phyloP scores from a whole-genome alignment of 2,113 vertebrate genomes.

The Neomonachus schauinslandi region DNA sequence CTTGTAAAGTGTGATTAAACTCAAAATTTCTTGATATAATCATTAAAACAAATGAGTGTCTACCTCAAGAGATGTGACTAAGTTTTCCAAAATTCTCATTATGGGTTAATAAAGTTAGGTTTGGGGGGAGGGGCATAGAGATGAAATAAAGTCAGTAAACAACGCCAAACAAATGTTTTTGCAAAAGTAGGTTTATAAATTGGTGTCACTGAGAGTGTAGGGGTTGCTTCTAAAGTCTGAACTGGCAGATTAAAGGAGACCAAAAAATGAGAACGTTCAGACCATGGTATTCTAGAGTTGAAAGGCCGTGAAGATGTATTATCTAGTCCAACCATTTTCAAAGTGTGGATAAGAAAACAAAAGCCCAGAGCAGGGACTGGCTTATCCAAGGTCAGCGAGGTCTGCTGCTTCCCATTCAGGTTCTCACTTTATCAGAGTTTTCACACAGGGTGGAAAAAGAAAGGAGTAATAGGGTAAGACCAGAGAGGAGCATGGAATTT shows the following conservation, averaged over 20 bases:
- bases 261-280: conserved; percentile 8
- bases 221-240: neutral
- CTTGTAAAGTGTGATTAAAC: neutral
- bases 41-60: neutral
- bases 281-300: conserved; percentile 12
- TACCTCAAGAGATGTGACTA: conserved; percentile 14
- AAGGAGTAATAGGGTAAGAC: neutral
- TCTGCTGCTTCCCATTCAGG: neutral
- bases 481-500: conserved; percentile 22
- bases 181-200: neutral
- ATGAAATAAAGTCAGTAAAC: conserved; percentile 33
- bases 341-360: conserved; percentile 50
- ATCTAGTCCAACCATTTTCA: conserved; percentile 57
- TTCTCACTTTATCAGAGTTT: conserved; percentile 5
- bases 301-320: neutral
- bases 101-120: neutral
- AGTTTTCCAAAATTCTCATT: conserved; percentile 17
- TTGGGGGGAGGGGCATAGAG: neutral
- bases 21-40: conserved; percentile 23
- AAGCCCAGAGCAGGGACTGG: neutral
- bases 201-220: neutral
- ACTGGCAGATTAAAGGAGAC: conserved; percentile 19
- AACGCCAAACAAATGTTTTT: neutral
- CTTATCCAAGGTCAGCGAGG: neutral
- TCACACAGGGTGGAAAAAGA: neutral